phyloP scores from a whole-genome alignment of 2,113 vertebrate genomes.

The Carollia perspicillata region DNA sequence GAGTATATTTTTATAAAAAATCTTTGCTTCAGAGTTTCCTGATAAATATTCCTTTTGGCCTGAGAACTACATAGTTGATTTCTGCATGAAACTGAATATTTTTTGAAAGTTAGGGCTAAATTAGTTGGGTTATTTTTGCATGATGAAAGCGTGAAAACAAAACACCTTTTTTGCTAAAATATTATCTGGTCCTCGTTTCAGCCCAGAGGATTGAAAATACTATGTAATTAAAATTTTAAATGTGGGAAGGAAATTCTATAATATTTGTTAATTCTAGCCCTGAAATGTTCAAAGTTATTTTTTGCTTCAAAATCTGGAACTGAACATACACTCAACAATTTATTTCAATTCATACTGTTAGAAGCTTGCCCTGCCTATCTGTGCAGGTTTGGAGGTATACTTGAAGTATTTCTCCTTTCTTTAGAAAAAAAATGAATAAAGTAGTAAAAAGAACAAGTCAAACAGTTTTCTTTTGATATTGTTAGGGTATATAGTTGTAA shows the following conservation, averaged over 20 bases:
- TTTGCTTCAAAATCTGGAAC: conserved; percentile 76
- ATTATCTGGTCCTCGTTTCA: conserved; percentile 75
- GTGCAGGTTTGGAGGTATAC: conserved; percentile 35
- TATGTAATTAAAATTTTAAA: conserved; percentile 78
- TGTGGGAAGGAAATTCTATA: conserved; percentile 74
- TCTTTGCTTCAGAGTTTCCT: conserved; percentile 67
- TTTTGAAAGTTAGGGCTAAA: conserved; percentile 72
- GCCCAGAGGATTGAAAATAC: conserved; percentile 72
- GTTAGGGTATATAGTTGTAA: background rate
- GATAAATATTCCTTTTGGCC: conserved; percentile 73
- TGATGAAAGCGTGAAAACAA: conserved; percentile 75
- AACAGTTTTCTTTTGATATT: background rate
- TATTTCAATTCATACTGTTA: conserved; percentile 60
- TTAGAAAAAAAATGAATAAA: conserved; percentile 37
- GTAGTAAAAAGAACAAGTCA: conserved; percentile 15
- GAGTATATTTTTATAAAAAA: conserved; percentile 64
- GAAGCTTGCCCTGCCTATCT: conserved; percentile 35
- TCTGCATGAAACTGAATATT: conserved; percentile 69
- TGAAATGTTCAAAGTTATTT: conserved; percentile 79
- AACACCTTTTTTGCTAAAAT: conserved; percentile 77
- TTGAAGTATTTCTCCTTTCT: conserved; percentile 40
- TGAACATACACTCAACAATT: conserved; percentile 68
- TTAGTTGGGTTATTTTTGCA: conserved; percentile 76
- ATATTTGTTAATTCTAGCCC: conserved; percentile 77
- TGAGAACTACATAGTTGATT: conserved; percentile 65